Evolutionary conservation across 2,113 vertebrate genomes (phyloP).

Genomic region (Laterallus jamaicensis): DNA sequence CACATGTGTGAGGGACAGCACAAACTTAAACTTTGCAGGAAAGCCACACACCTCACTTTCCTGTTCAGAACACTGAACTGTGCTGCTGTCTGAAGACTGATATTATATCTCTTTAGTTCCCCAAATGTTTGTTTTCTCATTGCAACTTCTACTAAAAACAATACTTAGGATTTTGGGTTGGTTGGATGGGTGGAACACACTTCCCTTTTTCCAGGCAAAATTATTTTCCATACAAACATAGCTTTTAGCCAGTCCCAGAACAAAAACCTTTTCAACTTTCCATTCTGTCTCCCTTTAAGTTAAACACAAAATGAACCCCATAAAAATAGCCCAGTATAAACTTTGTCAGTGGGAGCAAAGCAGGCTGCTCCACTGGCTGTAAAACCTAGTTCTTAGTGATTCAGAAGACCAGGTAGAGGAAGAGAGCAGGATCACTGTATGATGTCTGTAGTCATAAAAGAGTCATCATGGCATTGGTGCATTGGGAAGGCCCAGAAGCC

Average conservation of each 20-base stretch:
- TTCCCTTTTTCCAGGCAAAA: not conserved
- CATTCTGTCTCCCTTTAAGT: not conserved
- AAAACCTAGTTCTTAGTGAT: not conserved
- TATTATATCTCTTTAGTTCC: not conserved
- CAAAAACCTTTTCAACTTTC: not conserved
- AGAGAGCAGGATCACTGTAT: not conserved
- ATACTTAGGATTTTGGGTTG: not conserved
- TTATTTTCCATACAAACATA: not conserved
- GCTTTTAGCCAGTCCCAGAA: not conserved
- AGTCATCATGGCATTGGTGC: rapidly evolving
- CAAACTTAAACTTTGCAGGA: not conserved
- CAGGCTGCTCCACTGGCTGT: not conserved
- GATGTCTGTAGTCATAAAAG: not conserved
- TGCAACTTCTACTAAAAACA: not conserved
- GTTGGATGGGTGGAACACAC: not conserved
- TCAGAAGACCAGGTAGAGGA: not conserved
- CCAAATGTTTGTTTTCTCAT: not conserved
- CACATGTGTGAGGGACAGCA: not conserved
- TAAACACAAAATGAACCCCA: not conserved
- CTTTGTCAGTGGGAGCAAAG: not conserved
- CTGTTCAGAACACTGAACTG: not conserved
- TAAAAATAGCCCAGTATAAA: not conserved
- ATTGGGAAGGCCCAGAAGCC: not conserved
- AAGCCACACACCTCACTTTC: not conserved
- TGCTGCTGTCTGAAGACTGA: not conserved